Base-by-base conservation (phyloP, 1,140 invertebrate species). In the Drosophila biarmipes region DNA sequence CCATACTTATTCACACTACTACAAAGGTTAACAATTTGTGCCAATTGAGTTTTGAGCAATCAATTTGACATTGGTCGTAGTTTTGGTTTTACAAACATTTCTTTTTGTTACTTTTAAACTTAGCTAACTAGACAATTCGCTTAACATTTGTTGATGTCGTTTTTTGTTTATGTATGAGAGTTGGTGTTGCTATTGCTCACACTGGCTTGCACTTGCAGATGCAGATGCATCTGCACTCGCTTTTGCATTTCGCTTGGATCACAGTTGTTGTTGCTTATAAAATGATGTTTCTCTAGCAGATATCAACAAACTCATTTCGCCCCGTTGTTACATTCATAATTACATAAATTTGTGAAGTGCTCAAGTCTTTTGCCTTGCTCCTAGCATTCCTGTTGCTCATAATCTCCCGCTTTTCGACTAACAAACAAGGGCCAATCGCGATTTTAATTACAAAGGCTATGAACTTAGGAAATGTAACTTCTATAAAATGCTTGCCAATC, bases 231-330 rank as follows among this genome's bases (percentile, higher is more conserved):
- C 31, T 46, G 61, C 64, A 48, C 35, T 80, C 56, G 71, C 66
- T 57, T 71, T 80, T 68, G 72, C 72, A 67, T 76, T 76, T 86
- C 57, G 61, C 68, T 80, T 78, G 68, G 84, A 91, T 91, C 90
- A 91, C 90, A 91, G 90, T 91, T 91, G 72, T 84, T 87, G 82
- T 89, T 89, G 85, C 84, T 84, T 84, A 85, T 89, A 84, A 84
- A 89, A 89, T 89, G 85, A 90, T 89, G 76, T 89, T 89, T 58
- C 37, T 58, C 59, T 75, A 62, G 71, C 74, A 66, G 63, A 54
- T 79, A 51, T 67, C 66, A 80, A 87, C 75, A 78, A 87, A 82
- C 76, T 62, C 61, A 67, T 63, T 55, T 38, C 35, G 31, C 43
- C 35, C 19, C 59, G 29, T 72, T 66, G 48, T 24, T 24, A 24